Evolutionary conservation across 2,113 vertebrate genomes (phyloP), one percentile per base, ranked within the genome.

Genomic region (Perca schrenkii): DNA sequence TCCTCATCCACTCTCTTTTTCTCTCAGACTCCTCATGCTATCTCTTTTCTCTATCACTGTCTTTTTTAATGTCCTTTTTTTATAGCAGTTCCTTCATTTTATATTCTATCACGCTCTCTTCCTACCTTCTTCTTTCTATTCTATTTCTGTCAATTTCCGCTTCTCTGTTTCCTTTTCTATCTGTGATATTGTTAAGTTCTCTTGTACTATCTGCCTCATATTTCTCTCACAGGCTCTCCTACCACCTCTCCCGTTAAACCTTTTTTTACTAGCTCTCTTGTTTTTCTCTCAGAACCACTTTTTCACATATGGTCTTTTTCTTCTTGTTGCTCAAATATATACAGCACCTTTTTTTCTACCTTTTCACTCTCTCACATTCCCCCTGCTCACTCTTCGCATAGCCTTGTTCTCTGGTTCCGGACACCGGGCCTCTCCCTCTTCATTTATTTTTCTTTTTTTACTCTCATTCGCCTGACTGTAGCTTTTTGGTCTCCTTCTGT

Each of bases 401-500:
- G 52, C 46, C 87, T 36, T 25, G 13, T 78, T 78, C 65, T 14
- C 62, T 65, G 8, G 31, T 67, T 73, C 52, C 80, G 86, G 71
- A 84, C 56, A 57, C 79, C 46, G 40, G 34, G 43, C 56, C 21
- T 68, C 43, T 68, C 8, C 15, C 56, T 67, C 58, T 75, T 83
- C 69, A 52, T 84, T 72, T 70, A 57, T 57, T 46, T 78, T 67
- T 62, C 14, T 46, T 46, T 79, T 56, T 61, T 40, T 61, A 28
- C 46, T 8, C 46, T 40, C 19, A 57, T 65, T 76, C 6, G 0
- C 62, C 58, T 80, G 40, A 56, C 74, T 73, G 40, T 8, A 50
- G 60, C 70, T 89, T 62, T 84, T 77, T 46, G 80, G 75, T 83
- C 67, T 81, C 69, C 65, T 86, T 69, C 80, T 78, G 79, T 89